These are phyloP conservation scores for Aphis craccivora DNA, from an alignment of 1,140 invertebrate species.

Conservation along the genomic window DNA sequence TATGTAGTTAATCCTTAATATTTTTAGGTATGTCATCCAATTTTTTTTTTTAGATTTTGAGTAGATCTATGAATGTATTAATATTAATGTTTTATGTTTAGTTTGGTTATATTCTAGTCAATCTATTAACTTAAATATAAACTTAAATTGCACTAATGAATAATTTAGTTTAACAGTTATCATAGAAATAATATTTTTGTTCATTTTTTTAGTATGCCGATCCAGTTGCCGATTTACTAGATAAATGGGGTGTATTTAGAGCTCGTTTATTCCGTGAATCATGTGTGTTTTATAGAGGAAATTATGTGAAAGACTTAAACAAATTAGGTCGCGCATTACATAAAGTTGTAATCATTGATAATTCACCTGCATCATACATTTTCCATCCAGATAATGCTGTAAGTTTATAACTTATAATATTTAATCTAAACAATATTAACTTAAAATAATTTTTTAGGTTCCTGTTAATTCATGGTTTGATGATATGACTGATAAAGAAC, in stretches of 20 bases:
- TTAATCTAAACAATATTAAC: background rate
- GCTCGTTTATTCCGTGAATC: slow-evolving; percentile 98
- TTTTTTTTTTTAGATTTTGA: no score
- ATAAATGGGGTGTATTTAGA: slow-evolving; percentile 97
- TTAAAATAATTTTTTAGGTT: slow-evolving; percentile 72
- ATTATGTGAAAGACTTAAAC: slow-evolving; percentile 99
- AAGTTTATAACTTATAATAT: slow-evolving; percentile 66
- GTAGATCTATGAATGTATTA: no score
- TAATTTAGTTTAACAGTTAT: background rate
- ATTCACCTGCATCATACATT: slow-evolving; percentile 99
- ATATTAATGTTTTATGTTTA: background rate
- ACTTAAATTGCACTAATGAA: background rate
- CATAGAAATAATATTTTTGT: background rate
- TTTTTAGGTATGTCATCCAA: background rate
- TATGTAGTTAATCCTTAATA: background rate
- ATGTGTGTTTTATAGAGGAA: slow-evolving; percentile 99
- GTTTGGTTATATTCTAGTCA: background rate
- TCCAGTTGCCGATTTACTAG: slow-evolving; percentile 97
- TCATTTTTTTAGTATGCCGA: slow-evolving; percentile 85
- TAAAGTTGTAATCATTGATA: slow-evolving; percentile 98
- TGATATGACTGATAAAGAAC: slow-evolving; percentile 93
- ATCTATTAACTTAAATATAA: background rate
- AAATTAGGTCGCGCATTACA: slow-evolving; percentile 94
- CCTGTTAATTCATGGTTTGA: slow-evolving; percentile 98
- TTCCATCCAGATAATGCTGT: slow-evolving; percentile 99